Base-by-base conservation (phyloP, 2,888 invertebrate genomes). In the Diarsia dahlii region DNA sequence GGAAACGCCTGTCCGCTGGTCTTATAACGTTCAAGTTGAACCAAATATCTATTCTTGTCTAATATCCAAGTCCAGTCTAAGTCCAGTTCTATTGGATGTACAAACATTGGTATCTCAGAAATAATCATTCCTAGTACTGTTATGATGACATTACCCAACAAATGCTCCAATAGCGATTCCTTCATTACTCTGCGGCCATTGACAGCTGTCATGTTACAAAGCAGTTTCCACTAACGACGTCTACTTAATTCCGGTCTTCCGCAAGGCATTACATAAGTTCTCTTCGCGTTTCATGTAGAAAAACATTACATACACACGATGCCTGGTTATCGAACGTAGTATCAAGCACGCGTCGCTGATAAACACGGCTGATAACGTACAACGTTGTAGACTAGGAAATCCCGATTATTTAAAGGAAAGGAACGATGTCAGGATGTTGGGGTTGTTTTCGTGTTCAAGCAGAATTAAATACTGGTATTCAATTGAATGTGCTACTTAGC, bases 301-400 rank as follows among this genome's bases (percentile, higher is more conserved):
- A 71, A 76, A 83, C 70, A 83, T 83, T 76, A 82, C 72, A 71
- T 46, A 65, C 71, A 64, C 46, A 78, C 82, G 23, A 18, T 72
- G 63, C 69, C 70, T 71, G 68, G 82, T 80, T 85, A 81, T 80
- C 70, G 74, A 64, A 67, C 81, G 56, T 82, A 72, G 80, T 80
- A 85, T 87, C 85, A 69, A 78, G 60, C 88, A 82, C 87, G 88
- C 84, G 75, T 83, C 63, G 71, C 76, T 66, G 86, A 85, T 89
- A 76, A 77, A 74, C 78, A 70, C 54, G 15, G 66, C 56, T 81
- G 87, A 89, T 89, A 89, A 66, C 71, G 34, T 62, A 63, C 69
- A 79, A 52, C 74, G 66, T 52, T 63, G 76, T 45, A 67, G 65
- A 77, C 60, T 63, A 84, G 84, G 84, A 74, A 78, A 74, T 56